Base-by-base conservation (phyloP, 2,888 invertebrate genomes). In the Chalcis sispes region DNA sequence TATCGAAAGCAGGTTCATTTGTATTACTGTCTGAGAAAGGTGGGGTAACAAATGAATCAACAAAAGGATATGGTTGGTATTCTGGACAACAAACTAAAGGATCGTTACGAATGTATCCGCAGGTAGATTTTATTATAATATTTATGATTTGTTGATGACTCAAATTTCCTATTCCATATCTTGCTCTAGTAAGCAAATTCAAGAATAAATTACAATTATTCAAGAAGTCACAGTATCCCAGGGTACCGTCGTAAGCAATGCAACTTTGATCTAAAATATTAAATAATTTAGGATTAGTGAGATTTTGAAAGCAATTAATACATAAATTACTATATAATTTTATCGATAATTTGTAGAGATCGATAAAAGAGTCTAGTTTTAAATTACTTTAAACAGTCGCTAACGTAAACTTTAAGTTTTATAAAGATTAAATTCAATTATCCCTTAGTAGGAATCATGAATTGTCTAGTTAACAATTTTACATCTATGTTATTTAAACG, bases 81-180 rank as follows among this genome's bases (percentile, higher is more conserved):
- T 7, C 27, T 3, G 82, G 95, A 95, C 86, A 90, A 79, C 90
- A 90, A 65, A 94, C 94, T 87, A 91, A 90, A 4, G 94, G 93
- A 13, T 89, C 82, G 75, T 85, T 83, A 0, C 91, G 90, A 23
- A 90, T 89, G 80, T 92, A 92, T 0, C 94, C 94, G 80, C 95
- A 95, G 20, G 93, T 92, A 7, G 94, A 91, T 62, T 89, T 89
- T 77, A 92, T 90, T 52, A 95, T 88, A 79, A 91, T 91, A n/a
- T 87, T 83, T 0, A 90, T 88, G 25, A 40, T 61, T 23, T 52
- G 18, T 0, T 20, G 0, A n/a, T 40, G 40, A 10, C 7, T 8
- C 0, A 52, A 1, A 0, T 32, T 1, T 18, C 5, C 4, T n/a
- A n/a, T n/a, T n/a, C n/a, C n/a, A n/a, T n/a, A n/a, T 27, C 1